Evolutionary conservation across 2,888 invertebrate genomes (phyloP).

Genomic region (Antheraea yamamai): DNA sequence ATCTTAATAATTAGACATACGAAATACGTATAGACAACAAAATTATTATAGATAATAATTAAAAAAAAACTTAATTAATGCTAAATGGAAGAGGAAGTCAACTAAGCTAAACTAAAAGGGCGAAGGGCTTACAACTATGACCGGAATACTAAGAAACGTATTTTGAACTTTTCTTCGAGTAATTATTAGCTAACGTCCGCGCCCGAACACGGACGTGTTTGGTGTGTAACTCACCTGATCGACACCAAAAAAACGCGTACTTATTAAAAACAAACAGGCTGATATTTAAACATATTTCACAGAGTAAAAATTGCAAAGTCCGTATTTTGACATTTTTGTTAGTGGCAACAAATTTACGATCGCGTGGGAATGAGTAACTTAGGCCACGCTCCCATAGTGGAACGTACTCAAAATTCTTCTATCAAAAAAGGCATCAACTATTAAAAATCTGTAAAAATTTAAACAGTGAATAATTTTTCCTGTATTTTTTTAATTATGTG

Average conservation of each 20-base stretch:
- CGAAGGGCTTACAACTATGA: conserved; percentile 24
- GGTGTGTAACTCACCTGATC: neutral
- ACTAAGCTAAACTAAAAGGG: conserved; percentile 70
- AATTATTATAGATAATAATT: conserved; percentile 60
- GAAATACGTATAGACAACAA: conserved; percentile 63
- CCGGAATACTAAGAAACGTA: conserved; percentile 50
- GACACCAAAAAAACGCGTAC: neutral
- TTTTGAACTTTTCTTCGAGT: neutral
- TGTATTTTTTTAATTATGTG: neutral
- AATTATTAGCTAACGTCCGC: neutral
- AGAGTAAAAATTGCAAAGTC: no score
- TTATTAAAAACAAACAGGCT: no score
- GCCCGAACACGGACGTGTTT: neutral
- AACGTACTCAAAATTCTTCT: neutral
- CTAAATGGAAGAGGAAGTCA: conserved; percentile 76
- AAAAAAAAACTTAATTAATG: conserved; percentile 69
- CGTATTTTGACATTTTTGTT: no score
- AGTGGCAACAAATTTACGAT: neutral
- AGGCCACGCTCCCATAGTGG: neutral
- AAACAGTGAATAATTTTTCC: neutral
- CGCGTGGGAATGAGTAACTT: neutral
- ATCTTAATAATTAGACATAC: conserved; percentile 43
- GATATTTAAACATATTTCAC: no score
- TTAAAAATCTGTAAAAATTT: neutral
- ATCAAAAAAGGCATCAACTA: neutral